Percentiles rank a stretch among this genome's conserved stretches.
Conservation (phyloP, 2,888 invertebrate species). For the Cabera pusaria region DNA sequence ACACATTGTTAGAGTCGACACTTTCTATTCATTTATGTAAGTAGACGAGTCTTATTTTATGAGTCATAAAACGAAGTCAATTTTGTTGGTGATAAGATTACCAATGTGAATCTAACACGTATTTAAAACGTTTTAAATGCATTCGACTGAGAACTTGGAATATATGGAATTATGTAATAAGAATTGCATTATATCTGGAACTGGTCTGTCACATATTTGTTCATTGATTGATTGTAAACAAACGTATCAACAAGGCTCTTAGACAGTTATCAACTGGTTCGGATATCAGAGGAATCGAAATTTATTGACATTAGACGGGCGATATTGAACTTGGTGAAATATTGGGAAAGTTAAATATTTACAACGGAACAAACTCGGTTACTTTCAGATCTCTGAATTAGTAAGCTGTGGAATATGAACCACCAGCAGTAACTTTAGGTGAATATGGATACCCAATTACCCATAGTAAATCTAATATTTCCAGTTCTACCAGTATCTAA, state of each 20-base stretch:
- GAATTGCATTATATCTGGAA: no score
- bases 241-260: conserved; percentile 2
- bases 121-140: conserved; percentile 25
- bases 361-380: background rate
- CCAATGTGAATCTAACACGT: conserved; percentile 22
- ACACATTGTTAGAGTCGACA: conserved; percentile 58
- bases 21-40: conserved; percentile 62
- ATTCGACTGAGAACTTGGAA: conserved; percentile 44
- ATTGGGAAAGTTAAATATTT: background rate
- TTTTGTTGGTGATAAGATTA: conserved; percentile 32
- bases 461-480: no score
- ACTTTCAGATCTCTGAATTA: no score
- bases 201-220: conserved; percentile 9
- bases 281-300: conserved; percentile 13
- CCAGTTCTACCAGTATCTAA: no score
- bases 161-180: conserved; percentile 35
- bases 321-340: background rate
- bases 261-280: conserved; percentile 15
- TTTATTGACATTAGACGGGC: conserved; percentile 5
- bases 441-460: no score
- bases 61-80: conserved; percentile 35
- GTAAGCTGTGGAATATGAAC: no score
- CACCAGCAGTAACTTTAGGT: no score
- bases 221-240: conserved; percentile 13
- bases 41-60: conserved; percentile 37